Evolutionary conservation across 1,140 invertebrate species (phyloP), one percentile per base, ranked within the genome.

Genomic region (Atta texana): DNA sequence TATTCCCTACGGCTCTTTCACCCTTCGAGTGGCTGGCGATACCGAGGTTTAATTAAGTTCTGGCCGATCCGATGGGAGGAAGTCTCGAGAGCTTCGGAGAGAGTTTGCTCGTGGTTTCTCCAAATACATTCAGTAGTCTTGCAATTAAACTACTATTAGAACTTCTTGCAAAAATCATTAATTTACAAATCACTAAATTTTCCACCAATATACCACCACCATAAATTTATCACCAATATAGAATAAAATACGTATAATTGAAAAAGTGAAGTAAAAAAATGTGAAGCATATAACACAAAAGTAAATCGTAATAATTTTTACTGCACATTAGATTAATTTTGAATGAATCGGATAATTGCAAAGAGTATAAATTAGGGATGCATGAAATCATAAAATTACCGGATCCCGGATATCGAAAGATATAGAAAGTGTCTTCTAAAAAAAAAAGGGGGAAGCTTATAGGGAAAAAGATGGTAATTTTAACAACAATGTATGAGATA

Each of bases 11-110:
- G 85, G 88, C 59, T 53, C 76, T 84, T 80, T 69, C 88, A 55
- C 85, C 89, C 85, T 89, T 87, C 85, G 77, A 85, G 57, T 64
- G 81, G 90, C 75, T 85, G 61, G n/a, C 85, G 89, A 31, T 31
- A 3, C 88, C 28, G 66, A 82, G 76, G 89, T 88, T 31, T 31
- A 91, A 91, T 90, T 90, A 91, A 90, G 89, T 90, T 89, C 90
- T 28, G 71, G 59, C 3, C 63, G 77, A 75, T 64, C 12, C 61
- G 72, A 76, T 61, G 71, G 89, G 76, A 88, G 82, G 69, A 63
- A 75, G 51, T 59, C 75, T 68, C 31, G 7, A 51, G 53, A 85
- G 78, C 86, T 87, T 72, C 68, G n/a, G 28, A 53, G 18, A 53
- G 69, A 77, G 78, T 71, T 66, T 53, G 69, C 51, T 59, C 76